Base-by-base conservation (phyloP, 2,797 vertebrate genomes). In the Crypturellus tataupa region DNA sequence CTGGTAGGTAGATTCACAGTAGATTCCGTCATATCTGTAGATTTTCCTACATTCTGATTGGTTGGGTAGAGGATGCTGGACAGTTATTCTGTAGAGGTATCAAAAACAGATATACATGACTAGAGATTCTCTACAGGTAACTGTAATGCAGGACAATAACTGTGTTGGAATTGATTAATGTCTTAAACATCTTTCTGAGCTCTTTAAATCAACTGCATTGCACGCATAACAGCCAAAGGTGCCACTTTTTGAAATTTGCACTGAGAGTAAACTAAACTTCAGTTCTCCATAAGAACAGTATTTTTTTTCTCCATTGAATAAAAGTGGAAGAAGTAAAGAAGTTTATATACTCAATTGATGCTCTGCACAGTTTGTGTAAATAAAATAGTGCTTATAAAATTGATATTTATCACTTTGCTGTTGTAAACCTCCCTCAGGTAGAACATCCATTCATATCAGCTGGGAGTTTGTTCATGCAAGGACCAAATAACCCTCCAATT, bases 1-100 rank as follows among this genome's bases (percentile, higher is more conserved):
- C 98, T 98, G 98, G 98, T 98, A 98, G 98, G 98, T 98, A 98
- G 98, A 98, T 98, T 98, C 98, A 98, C 98, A 98, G 98, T 98
- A 98, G 98, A 98, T 98, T 96, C 98, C 98, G 97, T 98, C 98
- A 98, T 98, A 98, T 97, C 98, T 97, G 98, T 98, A 98, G 98
- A 98, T 98, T 98, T 98, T 98, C 98, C 98, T 98, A 98, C 98
- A 98, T 98, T 98, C 98, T 98, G 98, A 98, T 96, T 98, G 98
- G 98, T 98, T 98, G 98, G 98, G 98, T 97, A 98, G 98, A 98
- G 98, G 98, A 98, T 98, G 98, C 98, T 98, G 98, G 97, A 98
- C 98, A 98, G 98, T 98, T 98, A 98, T 98, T 98, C 98, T 98
- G 98, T 97, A 98, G 98, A 98, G 98, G 98, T 92, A 98, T 98